Conservation (phyloP, 2,888 invertebrate species). For the Calameuta pallipes region DNA sequence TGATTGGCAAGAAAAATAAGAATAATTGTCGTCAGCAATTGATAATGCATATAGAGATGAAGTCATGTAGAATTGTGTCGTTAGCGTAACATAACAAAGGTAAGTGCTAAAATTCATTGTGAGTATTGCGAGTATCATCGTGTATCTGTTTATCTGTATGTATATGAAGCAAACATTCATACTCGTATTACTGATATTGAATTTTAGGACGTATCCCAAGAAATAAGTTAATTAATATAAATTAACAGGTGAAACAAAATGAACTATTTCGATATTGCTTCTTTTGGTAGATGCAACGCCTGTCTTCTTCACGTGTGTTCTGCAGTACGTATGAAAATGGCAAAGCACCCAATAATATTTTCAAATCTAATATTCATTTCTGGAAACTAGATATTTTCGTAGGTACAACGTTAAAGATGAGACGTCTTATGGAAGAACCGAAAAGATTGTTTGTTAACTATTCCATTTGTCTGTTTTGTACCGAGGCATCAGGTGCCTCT, state of each 20-base stretch:
- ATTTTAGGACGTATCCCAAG: not conserved
- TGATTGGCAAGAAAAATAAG: not conserved
- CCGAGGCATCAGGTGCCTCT: conserved; percentile 34
- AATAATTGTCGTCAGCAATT: not conserved
- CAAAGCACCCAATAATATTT: not conserved
- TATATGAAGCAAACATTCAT: not conserved
- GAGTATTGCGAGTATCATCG: not conserved
- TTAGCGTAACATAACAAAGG: not conserved
- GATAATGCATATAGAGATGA: not conserved
- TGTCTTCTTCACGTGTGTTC: not conserved
- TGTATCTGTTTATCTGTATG: not conserved
- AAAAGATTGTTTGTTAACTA: not conserved
- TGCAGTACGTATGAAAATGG: not conserved
- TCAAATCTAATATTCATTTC: not conserved
- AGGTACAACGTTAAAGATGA: not conserved
- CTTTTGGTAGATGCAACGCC: not conserved
- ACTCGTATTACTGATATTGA: not conserved
- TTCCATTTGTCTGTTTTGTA: conserved; percentile 12
- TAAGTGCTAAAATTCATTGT: not conserved
- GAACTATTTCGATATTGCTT: not conserved
- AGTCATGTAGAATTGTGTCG: not conserved
- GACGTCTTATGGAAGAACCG: not conserved
- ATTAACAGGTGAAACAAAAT: not conserved
- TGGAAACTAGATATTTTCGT: not conserved
- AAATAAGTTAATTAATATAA: not conserved